Evolutionary conservation across 1,140 invertebrate genomes (phyloP).

Genomic region (Conus betulinus): DNA sequence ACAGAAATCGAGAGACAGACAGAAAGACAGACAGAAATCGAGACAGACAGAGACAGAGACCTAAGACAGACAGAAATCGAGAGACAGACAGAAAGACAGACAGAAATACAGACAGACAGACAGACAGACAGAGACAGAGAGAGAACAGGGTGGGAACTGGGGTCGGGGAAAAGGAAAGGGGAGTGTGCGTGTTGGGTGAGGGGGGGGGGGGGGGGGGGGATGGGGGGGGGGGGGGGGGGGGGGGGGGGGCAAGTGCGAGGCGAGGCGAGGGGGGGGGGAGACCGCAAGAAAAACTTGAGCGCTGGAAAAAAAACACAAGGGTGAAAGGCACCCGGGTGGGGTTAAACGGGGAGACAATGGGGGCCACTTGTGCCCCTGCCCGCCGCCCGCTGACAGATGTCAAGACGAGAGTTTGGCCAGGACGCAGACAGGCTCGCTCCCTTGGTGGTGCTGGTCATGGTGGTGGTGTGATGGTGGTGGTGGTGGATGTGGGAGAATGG

Average conservation of each 20-base stretch:
- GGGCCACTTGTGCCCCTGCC: not conserved
- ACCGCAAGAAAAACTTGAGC: not conserved
- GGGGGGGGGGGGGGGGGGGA: too few relatives aligned
- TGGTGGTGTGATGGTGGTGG: too few relatives aligned
- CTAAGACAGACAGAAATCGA: constrained; percentile 1
- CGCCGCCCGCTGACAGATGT: constrained; percentile 24
- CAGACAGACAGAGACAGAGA: not conserved
- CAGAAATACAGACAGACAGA: constrained; percentile 17
- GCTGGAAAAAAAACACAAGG: constrained; percentile 27
- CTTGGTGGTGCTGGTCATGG: too few relatives aligned
- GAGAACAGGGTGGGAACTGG: not conserved
- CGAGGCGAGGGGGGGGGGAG: not conserved
- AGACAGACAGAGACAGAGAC: constrained; percentile 27
- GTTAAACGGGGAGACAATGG: constrained; percentile 32
- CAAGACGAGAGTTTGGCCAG: constrained; percentile 21
- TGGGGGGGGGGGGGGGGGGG: too few relatives aligned
- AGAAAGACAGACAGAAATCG: not conserved
- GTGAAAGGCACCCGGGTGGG: constrained; percentile 25
- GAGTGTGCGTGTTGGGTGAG: too few relatives aligned
- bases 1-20: constrained; percentile 16
- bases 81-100: constrained; percentile 18
- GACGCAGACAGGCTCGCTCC: not conserved
- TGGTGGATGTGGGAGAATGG: too few relatives aligned
- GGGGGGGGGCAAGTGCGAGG: too few relatives aligned
- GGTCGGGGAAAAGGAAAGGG: not conserved